These are phyloP conservation scores for Ophioninae sp. DNA, from an alignment of 2,888 invertebrate species.

Conservation along the genomic window DNA sequence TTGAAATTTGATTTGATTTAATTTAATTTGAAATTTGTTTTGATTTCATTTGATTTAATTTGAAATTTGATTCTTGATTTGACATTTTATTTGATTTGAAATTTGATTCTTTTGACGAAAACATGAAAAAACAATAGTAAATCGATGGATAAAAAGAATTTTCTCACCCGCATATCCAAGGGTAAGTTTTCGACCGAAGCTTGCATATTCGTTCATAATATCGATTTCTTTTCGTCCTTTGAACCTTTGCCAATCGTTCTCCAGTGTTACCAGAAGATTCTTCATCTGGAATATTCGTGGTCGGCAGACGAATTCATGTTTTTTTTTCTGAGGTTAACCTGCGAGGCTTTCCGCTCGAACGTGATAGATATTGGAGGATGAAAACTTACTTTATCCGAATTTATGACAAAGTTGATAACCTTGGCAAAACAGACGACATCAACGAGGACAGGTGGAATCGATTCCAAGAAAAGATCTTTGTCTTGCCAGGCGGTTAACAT, in stretches of 20 bases:
- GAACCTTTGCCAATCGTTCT: constrained; percentile 61
- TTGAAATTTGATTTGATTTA: too few species aligned
- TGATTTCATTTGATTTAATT: too few species aligned
- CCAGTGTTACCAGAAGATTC: constrained; percentile 53
- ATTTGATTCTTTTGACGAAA: not conserved
- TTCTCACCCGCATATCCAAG: constrained; percentile 54
- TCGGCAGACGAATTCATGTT: not conserved
- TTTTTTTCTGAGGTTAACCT: not conserved
- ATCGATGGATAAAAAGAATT: not conserved
- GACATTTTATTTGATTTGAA: too few species aligned
- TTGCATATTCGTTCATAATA: constrained; percentile 60
- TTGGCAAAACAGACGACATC: constrained; percentile 61
- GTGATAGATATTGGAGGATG: too few species aligned
- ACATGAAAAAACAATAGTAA: not conserved
- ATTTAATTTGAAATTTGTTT: too few species aligned
- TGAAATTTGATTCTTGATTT: too few species aligned
- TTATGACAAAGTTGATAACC: constrained; percentile 57
- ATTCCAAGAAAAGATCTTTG: constrained; percentile 63
- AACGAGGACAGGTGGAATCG: constrained; percentile 63
- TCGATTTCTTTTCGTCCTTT: constrained; percentile 54
- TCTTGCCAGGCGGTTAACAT: constrained; percentile 65
- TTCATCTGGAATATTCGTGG: constrained; percentile 60
- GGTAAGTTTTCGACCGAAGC: constrained; percentile 59
- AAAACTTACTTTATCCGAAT: constrained; percentile 58
- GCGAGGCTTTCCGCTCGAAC: not conserved